Conservation (phyloP, 2,888 invertebrate species). For the Listrodromus nycthemerus region DNA sequence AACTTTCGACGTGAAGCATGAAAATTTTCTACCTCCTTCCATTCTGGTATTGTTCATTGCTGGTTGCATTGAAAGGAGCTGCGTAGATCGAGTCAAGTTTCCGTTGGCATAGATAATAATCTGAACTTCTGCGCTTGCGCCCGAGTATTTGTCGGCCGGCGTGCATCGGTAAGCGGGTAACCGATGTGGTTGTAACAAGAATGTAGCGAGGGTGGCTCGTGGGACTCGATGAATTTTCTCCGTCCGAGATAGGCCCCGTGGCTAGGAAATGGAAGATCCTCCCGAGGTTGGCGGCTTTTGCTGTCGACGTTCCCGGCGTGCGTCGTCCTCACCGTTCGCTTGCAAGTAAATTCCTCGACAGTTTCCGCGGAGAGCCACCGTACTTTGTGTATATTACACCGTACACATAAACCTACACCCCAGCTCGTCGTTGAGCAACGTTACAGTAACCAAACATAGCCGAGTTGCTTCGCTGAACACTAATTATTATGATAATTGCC, state of each 20-base stretch:
- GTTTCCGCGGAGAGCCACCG: slow-evolving; percentile 15
- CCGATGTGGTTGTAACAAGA: slow-evolving; percentile 58
- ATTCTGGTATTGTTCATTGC: slow-evolving; percentile 65
- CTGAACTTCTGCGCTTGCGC: slow-evolving; percentile 39
- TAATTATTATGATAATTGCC: slow-evolving; percentile 68
- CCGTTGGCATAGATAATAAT: slow-evolving; percentile 67
- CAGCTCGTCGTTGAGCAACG: slow-evolving; percentile 28
- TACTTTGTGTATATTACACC: background rate
- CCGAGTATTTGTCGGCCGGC: slow-evolving; percentile 10
- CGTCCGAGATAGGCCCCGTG: slow-evolving; percentile 58
- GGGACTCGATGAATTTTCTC: slow-evolving; percentile 69
- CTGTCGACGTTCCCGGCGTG: slow-evolving; percentile 49
- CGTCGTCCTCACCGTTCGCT: slow-evolving; percentile 35
- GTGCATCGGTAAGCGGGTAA: background rate
- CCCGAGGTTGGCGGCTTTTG: slow-evolving; percentile 27
- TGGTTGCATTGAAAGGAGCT: slow-evolving; percentile 66
- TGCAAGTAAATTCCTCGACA: slow-evolving; percentile 41
- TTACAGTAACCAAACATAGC: slow-evolving; percentile 65
- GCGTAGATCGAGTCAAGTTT: slow-evolving; percentile 67
- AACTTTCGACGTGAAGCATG: background rate
- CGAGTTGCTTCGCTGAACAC: slow-evolving; percentile 63
- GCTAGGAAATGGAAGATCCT: slow-evolving; percentile 66
- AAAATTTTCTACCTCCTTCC: slow-evolving; percentile 60
- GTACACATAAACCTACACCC: background rate
- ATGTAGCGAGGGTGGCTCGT: slow-evolving; percentile 67